A percentile compares a stretch with the other conserved stretches of the same genome.
Conservation (phyloP, 2,888 invertebrate species). For the Mythimna impura region DNA sequence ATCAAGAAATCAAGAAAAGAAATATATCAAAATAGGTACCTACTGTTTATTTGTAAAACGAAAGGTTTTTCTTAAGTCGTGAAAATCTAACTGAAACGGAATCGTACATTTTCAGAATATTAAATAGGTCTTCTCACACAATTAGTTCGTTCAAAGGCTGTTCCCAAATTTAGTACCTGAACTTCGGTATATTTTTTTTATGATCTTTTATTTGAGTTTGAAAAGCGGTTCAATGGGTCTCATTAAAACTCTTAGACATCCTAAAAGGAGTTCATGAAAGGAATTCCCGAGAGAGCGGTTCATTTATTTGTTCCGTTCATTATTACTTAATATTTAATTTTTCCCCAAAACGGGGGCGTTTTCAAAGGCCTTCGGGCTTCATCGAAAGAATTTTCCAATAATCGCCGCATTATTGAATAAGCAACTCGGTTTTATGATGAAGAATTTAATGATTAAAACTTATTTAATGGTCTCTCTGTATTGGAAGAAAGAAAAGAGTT, state of each 20-base stretch:
- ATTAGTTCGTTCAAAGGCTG: constrained; percentile 74
- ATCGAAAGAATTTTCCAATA: constrained; percentile 82
- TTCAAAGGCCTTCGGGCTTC: constrained; percentile 69
- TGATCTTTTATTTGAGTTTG: constrained; percentile 86
- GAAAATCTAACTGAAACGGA: constrained; percentile 69
- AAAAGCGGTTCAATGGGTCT: constrained; percentile 82
- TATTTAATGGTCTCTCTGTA: constrained; percentile 59
- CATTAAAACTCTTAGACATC: constrained; percentile 84
- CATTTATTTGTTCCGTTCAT: constrained; percentile 84
- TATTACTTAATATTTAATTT: constrained; percentile 82
- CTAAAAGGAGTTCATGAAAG: constrained; percentile 79
- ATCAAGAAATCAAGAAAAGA: constrained; percentile 5
- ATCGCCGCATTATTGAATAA: constrained; percentile 81
- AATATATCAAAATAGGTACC: background rate
- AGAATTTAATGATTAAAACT: constrained; percentile 80
- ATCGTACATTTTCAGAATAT: constrained; percentile 79
- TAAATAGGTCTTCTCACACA: constrained; percentile 82
- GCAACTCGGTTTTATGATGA: constrained; percentile 77
- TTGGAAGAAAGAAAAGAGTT: constrained; percentile 54
- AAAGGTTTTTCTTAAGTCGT: constrained; percentile 13
- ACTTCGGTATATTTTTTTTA: constrained; percentile 83
- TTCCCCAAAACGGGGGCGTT: constrained; percentile 62
- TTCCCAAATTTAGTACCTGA: constrained; percentile 61
- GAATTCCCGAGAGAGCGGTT: constrained; percentile 75
- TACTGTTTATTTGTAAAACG: constrained; percentile 7